phyloP scores from a whole-genome alignment of 2,888 invertebrate genomes.

The Cephus runcator region DNA sequence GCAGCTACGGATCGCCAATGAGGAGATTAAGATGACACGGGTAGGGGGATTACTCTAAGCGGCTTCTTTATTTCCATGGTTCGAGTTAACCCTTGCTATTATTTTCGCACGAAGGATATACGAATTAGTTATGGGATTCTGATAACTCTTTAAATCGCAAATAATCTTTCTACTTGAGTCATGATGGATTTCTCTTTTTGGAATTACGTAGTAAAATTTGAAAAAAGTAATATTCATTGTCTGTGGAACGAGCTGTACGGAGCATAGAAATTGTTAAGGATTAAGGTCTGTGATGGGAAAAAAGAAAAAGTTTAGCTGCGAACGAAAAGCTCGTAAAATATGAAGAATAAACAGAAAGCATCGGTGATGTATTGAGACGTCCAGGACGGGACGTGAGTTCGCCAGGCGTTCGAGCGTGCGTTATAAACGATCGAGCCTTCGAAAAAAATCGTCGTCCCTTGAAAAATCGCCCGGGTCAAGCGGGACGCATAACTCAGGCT shows the following conservation, averaged over 20 bases:
- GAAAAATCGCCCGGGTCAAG: constrained; percentile 23
- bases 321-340: constrained; percentile 11
- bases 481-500: constrained; percentile 21
- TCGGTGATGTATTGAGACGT: constrained; percentile 24
- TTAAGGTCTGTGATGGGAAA: not conserved
- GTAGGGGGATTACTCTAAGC: not conserved
- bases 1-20: not conserved
- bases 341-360: constrained; percentile 22
- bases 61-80: not conserved
- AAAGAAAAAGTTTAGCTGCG: not conserved
- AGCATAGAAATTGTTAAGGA: not conserved
- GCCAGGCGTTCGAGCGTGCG: constrained; percentile 14
- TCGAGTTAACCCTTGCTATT: not conserved
- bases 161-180: not conserved
- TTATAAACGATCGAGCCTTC: constrained; percentile 20
- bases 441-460: constrained; percentile 23
- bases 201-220: not conserved
- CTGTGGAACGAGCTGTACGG: not conserved
- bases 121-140: not conserved
- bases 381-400: constrained; percentile 16
- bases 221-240: not conserved
- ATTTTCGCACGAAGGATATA: not conserved
- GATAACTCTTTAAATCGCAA: not conserved
- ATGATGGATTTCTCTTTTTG: not conserved
- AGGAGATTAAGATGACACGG: not conserved